A percentile compares a stretch with the other conserved stretches of the same genome.
phyloP scores from a whole-genome alignment of 2,797 vertebrate genomes.

The Enteromius afrohamiltoni region DNA sequence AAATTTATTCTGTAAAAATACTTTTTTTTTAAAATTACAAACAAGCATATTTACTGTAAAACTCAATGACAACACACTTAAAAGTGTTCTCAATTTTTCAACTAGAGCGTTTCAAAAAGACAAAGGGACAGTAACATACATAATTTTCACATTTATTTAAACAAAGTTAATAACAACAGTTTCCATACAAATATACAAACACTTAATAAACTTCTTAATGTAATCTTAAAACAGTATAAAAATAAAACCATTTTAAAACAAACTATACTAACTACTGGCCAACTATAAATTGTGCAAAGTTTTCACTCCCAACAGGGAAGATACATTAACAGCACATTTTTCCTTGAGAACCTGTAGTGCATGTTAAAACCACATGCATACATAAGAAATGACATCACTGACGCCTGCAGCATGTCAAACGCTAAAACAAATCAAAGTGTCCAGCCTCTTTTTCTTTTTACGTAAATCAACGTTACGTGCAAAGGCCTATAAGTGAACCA shows the following conservation, averaged over 20 bases:
- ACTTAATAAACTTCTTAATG: background rate
- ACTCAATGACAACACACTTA: background rate
- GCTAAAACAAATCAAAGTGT: background rate
- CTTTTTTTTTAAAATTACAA: background rate
- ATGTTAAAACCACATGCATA: background rate
- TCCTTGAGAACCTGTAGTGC: background rate
- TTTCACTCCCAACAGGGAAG: background rate
- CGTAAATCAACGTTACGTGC: background rate
- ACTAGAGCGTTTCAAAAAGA: background rate
- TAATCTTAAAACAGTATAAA: background rate
- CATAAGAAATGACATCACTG: background rate
- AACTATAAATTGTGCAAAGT: background rate
- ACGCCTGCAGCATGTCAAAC: background rate
- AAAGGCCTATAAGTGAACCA: background rate
- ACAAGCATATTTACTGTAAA: background rate
- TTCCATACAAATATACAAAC: slow-evolving; percentile 10
- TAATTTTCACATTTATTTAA: slow-evolving; percentile 24
- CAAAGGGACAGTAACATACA: background rate
- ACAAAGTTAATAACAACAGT: background rate
- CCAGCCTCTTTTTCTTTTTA: background rate
- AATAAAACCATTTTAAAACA: background rate
- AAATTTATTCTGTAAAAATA: background rate
- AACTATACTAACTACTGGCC: no score
- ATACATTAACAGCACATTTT: background rate
- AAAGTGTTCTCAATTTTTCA: background rate